A percentile compares a stretch with the other conserved stretches of the same genome.
Conservation (phyloP, 2,113 vertebrate genomes). For the Equus quagga region DNA sequence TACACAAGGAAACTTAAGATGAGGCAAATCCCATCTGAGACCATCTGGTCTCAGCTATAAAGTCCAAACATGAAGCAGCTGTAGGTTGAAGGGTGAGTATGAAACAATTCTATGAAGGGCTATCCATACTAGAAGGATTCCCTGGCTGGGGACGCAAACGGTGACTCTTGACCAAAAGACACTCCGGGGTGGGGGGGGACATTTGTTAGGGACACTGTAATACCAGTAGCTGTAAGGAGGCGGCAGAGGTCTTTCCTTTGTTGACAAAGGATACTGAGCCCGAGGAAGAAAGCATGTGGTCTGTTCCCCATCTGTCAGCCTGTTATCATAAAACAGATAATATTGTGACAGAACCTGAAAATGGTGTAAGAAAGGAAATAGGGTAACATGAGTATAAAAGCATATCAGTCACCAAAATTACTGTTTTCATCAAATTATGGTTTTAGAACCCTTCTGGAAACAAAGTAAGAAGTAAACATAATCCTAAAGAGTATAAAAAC, state of each 20-base stretch:
- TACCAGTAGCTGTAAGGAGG: neutral
- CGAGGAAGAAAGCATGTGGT: neutral
- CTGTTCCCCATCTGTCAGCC: neutral
- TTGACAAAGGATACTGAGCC: neutral
- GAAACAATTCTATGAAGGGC: neutral
- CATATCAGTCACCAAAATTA: neutral
- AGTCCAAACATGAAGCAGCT: neutral
- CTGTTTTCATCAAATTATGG: conserved; percentile 5
- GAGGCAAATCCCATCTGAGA: conserved; percentile 6
- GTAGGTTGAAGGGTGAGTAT: neutral
- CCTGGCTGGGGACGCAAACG: neutral
- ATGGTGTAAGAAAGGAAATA: neutral
- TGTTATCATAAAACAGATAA: conserved; percentile 42
- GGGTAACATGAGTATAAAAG: neutral
- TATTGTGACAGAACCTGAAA: conserved; percentile 26
- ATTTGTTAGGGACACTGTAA: neutral
- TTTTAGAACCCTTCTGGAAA: conserved; percentile 49
- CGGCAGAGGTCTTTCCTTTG: neutral
- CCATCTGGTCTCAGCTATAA: conserved; percentile 21
- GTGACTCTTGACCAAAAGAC: conserved; percentile 2
- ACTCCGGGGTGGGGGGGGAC: neutral
- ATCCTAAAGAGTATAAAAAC: conserved; percentile 19
- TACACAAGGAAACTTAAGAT: conserved; percentile 43
- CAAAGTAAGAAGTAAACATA: conserved; percentile 19
- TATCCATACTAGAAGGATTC: neutral